Percentiles rank a stretch among this genome's conserved stretches.
Conservation (phyloP, 2,888 invertebrate genomes). For the Chalcis sispes region DNA sequence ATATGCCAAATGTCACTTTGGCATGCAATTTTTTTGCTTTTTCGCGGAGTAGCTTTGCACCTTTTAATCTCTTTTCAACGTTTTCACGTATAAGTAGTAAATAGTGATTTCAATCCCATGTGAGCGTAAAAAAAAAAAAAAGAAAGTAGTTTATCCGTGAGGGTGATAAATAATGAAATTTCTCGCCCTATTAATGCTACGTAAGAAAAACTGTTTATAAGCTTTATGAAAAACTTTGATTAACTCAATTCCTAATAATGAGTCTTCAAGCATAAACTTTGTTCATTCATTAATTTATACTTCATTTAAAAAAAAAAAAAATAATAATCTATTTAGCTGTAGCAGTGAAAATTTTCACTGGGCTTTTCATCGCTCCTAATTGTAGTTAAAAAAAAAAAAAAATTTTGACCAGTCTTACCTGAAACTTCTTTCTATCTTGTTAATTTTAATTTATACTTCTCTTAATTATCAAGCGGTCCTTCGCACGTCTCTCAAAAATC, state of each 20-base stretch:
- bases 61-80: slow-evolving; percentile 59
- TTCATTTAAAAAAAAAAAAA: slow-evolving; percentile 20
- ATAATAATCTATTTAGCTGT: slow-evolving; percentile 17
- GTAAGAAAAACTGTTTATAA: slow-evolving; percentile 36
- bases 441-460: slow-evolving; percentile 9
- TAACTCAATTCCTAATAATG: slow-evolving; percentile 20
- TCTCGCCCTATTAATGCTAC: slow-evolving; percentile 35
- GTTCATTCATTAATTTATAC: slow-evolving; percentile 46
- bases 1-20: not conserved
- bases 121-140: slow-evolving; percentile 21
- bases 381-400: slow-evolving; percentile 23
- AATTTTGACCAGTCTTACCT: slow-evolving; percentile 26
- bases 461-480: slow-evolving; percentile 17
- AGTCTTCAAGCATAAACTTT: slow-evolving; percentile 32
- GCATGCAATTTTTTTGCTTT: slow-evolving; percentile 18
- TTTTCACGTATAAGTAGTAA: slow-evolving; percentile 65
- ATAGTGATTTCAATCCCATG: slow-evolving; percentile 60
- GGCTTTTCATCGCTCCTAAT: slow-evolving; percentile 32
- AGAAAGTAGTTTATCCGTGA: slow-evolving; percentile 36
- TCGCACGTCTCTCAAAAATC: slow-evolving; percentile 51
- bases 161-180: slow-evolving; percentile 23
- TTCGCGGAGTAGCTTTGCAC: slow-evolving; percentile 42
- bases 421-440: not conserved
- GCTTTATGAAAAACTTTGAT: slow-evolving; percentile 34
- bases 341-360: slow-evolving; percentile 18